These are phyloP conservation scores for Drosophila micromelanica DNA, from an alignment of 1,140 invertebrate genomes.

Conservation along the genomic window DNA sequence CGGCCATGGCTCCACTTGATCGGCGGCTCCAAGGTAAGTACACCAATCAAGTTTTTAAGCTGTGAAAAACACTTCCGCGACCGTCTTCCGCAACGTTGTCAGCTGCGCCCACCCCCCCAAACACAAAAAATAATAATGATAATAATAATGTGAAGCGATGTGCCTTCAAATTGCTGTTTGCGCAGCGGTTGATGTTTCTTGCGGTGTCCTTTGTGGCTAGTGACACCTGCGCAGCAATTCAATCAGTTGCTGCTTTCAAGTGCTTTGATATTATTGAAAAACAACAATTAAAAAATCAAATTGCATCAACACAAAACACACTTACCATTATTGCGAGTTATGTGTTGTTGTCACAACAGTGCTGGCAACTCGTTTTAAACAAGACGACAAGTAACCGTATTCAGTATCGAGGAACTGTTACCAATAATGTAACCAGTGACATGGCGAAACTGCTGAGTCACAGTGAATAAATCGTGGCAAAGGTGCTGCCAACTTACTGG, in stretches of 20 bases:
- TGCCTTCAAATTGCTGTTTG: constrained; percentile 5
- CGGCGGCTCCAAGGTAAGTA: constrained; percentile 27
- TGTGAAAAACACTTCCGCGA: constrained; percentile 24
- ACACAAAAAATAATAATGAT: background rate
- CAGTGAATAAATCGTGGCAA: background rate
- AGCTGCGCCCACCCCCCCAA: constrained; percentile 17
- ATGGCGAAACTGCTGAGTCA: too few relatives aligned
- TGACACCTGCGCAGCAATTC: constrained; percentile 24
- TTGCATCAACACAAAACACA: constrained; percentile 15
- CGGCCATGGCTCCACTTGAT: constrained; percentile 37
- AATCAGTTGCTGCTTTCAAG: constrained; percentile 7
- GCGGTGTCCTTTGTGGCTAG: constrained; percentile 12
- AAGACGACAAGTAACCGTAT: constrained; percentile 6
- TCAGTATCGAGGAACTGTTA: constrained; percentile 8
- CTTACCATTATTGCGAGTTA: constrained; percentile 52
- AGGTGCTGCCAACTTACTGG: constrained; percentile 10
- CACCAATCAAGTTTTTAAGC: constrained; percentile 38
- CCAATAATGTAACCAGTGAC: too few relatives aligned
- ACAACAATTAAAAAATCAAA: background rate
- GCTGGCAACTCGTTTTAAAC: constrained; percentile 25
- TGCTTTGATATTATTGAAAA: constrained; percentile 26
- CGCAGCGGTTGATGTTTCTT: constrained; percentile 1
- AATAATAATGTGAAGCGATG: background rate
- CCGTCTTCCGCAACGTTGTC: constrained; percentile 36
- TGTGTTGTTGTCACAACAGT: constrained; percentile 13